A percentile compares a stretch with the other conserved stretches of the same genome.
phyloP scores from a whole-genome alignment of 2,797 vertebrate genomes.

The Xyrichtys novacula region DNA sequence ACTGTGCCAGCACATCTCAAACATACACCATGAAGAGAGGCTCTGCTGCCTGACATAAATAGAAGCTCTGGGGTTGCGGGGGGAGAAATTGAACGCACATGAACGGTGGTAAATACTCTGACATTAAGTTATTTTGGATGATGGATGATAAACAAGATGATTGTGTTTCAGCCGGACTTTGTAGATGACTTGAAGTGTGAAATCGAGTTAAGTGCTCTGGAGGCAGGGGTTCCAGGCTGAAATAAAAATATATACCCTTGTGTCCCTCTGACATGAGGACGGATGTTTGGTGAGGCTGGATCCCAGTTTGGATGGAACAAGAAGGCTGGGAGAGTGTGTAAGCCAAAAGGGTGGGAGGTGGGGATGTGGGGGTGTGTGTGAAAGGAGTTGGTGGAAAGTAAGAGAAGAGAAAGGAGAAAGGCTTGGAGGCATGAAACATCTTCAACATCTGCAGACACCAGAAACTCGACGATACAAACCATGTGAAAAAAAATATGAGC shows the following conservation, averaged over 20 bases:
- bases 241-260: slow-evolving; percentile 68
- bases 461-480: slow-evolving; percentile 81
- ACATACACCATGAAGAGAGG: slow-evolving; percentile 35
- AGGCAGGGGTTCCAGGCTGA: slow-evolving; percentile 77
- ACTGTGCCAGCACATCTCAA: slow-evolving; percentile 34
- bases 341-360: slow-evolving; percentile 2
- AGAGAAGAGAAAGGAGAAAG: slow-evolving; percentile 42
- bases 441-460: slow-evolving; percentile 80
- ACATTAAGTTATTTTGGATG: slow-evolving; percentile 78
- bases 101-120: slow-evolving; percentile 72
- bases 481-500: slow-evolving; percentile 61
- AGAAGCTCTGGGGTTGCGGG: slow-evolving; percentile 45
- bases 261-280: slow-evolving; percentile 81
- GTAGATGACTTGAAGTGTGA: slow-evolving; percentile 84
- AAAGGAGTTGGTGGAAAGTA: slow-evolving; percentile 48
- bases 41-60: slow-evolving; percentile 59
- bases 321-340: slow-evolving; percentile 47
- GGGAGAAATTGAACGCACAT: slow-evolving; percentile 79
- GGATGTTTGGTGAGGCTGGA: slow-evolving; percentile 64
- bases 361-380: not conserved
- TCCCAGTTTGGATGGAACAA: slow-evolving; percentile 52
- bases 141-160: slow-evolving; percentile 83
- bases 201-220: slow-evolving; percentile 85
- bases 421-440: slow-evolving; percentile 48
- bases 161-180: slow-evolving; percentile 83